phyloP scores from a whole-genome alignment of 92 coral and sea anemone genomes.

The Zoanthus gigantus region DNA sequence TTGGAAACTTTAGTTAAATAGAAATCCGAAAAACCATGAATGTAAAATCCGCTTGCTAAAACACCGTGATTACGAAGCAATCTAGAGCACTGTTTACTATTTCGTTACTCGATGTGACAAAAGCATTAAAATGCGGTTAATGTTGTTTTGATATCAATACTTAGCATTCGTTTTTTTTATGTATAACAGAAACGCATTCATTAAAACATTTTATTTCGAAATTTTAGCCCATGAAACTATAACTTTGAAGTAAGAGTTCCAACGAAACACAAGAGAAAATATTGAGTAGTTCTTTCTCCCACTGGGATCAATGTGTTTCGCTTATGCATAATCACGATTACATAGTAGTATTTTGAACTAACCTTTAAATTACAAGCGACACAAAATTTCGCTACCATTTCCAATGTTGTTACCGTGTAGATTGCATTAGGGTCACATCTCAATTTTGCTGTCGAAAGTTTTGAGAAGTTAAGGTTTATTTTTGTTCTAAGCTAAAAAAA shows the following conservation, averaged over 20 bases:
- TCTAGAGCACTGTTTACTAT: slow-evolving; percentile 12
- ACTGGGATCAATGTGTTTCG: not conserved
- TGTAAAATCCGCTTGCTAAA: not conserved
- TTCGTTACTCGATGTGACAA: slow-evolving; percentile 15
- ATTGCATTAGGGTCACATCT: not conserved
- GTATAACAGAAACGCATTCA: not conserved
- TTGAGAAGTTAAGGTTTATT: not conserved
- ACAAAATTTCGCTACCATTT: slow-evolving; percentile 46
- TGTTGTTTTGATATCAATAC: not conserved
- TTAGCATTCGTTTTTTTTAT: not conserved
- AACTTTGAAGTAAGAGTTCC: not conserved
- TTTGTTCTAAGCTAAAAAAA: not conserved
- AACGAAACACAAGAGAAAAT: not conserved
- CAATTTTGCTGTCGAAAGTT: not conserved
- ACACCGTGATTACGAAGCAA: not conserved
- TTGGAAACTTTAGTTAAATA: no score
- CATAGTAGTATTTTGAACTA: not conserved
- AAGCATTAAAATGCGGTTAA: slow-evolving; percentile 28
- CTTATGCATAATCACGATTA: slow-evolving; percentile 22
- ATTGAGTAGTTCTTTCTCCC: not conserved
- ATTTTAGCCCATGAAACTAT: not conserved
- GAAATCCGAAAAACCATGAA: no score
- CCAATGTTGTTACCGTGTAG: not conserved
- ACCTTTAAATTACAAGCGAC: slow-evolving; percentile 46
- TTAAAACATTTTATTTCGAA: not conserved